Percentiles rank a stretch among this genome's conserved stretches.
phyloP scores from a whole-genome alignment of 2,888 invertebrate genomes.

The Torymus texanus region DNA sequence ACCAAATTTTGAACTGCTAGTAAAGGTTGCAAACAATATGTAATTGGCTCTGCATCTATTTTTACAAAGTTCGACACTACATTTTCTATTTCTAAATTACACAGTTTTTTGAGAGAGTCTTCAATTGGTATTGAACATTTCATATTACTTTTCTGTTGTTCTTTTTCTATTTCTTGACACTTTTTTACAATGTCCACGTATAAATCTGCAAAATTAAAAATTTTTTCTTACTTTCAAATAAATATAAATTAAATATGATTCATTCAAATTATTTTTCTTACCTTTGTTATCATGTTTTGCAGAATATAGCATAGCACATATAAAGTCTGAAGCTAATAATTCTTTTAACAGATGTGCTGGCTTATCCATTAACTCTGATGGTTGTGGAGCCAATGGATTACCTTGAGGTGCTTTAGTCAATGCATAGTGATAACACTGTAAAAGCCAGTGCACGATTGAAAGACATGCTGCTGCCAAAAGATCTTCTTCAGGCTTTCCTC shows the following conservation, averaged over 20 bases:
- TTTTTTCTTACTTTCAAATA: conserved; percentile 8
- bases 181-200: conserved; percentile 84
- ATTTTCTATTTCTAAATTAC: conserved; percentile 80
- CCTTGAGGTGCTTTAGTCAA: conserved; percentile 72
- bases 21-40: conserved; percentile 86
- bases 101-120: conserved; percentile 80
- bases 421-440: conserved; percentile 82
- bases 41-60: conserved; percentile 80
- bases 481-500: conserved; percentile 92
- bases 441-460: conserved; percentile 87
- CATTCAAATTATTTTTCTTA: conserved; percentile 55
- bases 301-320: conserved; percentile 88
- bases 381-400: conserved; percentile 73
- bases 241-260: no score
- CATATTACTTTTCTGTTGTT: conserved; percentile 79
- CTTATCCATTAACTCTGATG: conserved; percentile 82
- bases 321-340: conserved; percentile 84
- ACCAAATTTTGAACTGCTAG: conserved; percentile 89
- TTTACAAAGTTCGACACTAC: conserved; percentile 76
- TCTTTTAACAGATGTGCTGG: conserved; percentile 82
- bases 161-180: conserved; percentile 83
- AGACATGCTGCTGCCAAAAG: conserved; percentile 89
- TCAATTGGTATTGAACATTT: conserved; percentile 79
- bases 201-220: conserved; percentile 74
- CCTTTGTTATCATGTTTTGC: conserved; percentile 89